Percentiles rank a stretch among this genome's conserved stretches.
phyloP scores from a whole-genome alignment of 2,797 vertebrate species.

The Sus cebifrons region DNA sequence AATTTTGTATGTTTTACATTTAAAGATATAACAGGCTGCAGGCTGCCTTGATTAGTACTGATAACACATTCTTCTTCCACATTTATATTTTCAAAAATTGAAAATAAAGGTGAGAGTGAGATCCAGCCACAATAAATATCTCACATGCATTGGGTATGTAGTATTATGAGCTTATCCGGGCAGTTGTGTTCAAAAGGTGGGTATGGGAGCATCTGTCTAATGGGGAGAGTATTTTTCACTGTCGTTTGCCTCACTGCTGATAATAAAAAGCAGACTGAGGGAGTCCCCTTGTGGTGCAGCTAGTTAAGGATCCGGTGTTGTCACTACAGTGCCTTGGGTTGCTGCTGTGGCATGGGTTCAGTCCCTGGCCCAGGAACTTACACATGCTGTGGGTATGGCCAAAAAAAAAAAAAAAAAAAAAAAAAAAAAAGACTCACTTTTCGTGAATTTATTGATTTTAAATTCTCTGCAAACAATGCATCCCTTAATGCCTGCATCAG shows the following conservation, averaged over 20 bases:
- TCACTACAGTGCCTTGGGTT: no score
- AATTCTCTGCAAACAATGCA: neutral
- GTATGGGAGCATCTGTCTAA: neutral
- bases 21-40: constrained; percentile 11
- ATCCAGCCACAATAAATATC: neutral
- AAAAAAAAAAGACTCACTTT: neutral
- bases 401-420: no score
- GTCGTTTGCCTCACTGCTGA: neutral
- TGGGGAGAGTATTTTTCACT: constrained; percentile 31
- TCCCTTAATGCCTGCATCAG: neutral
- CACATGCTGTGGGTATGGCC: no score
- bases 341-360: no score
- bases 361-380: no score
- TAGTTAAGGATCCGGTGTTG: no score
- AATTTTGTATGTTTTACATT: constrained; percentile 21
- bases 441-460: constrained; percentile 15
- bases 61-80: constrained; percentile 45
- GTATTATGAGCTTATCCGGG: neutral
- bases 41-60: constrained; percentile 12
- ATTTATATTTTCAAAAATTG: constrained; percentile 56
- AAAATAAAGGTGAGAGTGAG: constrained; percentile 4
- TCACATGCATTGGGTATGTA: neutral
- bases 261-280: constrained; percentile 17
- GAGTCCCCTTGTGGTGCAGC: no score
- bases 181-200: neutral